A percentile compares a stretch with the other conserved stretches of the same genome.
Evolutionary conservation across 2,113 vertebrate genomes (phyloP).

Genomic region (Microtus ochrogaster): DNA sequence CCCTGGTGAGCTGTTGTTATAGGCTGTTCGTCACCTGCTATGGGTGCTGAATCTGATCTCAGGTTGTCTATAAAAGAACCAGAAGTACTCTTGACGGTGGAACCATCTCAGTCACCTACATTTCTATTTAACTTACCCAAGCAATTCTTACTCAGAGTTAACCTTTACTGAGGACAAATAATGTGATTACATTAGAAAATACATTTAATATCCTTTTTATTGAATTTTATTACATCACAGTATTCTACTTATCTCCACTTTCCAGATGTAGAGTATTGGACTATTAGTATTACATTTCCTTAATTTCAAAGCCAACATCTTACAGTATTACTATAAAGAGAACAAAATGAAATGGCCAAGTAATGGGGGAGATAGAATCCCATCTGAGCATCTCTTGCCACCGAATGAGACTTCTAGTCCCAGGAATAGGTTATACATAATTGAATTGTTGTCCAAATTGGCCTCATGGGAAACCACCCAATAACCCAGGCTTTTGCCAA

Average conservation of each 20-base stretch:
- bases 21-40: background rate
- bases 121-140: background rate
- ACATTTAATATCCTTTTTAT: background rate
- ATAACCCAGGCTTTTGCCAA: no score
- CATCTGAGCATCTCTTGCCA: background rate
- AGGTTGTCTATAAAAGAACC: background rate
- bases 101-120: background rate
- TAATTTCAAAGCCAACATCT: background rate
- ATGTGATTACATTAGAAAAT: background rate
- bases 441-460: background rate
- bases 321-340: background rate
- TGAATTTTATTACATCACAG: background rate
- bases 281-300: background rate
- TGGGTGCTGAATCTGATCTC: background rate
- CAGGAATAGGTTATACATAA: background rate
- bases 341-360: background rate
- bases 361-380: background rate
- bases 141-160: background rate
- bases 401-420: background rate
- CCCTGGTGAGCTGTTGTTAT: background rate
- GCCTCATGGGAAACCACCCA: no score
- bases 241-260: background rate
- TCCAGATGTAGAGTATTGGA: background rate
- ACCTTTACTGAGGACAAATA: background rate
- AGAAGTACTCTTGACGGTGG: background rate